Base-by-base conservation (phyloP, 2,888 invertebrate genomes). In the Atethmia centrago region DNA sequence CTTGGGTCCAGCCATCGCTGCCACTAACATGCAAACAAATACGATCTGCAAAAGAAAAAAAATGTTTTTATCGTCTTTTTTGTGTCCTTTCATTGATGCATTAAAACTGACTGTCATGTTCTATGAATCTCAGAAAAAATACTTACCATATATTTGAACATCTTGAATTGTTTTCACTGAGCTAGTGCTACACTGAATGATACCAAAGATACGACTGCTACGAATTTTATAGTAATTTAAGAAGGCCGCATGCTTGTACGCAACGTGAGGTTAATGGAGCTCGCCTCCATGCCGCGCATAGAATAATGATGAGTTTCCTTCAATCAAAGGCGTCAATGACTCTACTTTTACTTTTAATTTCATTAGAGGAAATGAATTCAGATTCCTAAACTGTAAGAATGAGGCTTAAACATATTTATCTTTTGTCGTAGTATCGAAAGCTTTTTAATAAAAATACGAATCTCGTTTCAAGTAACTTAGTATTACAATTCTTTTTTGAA, bases 71-170 rank as follows among this genome's bases (percentile, higher is more conserved):
- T 19, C 5, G 9, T 36, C 4, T 25, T n/a, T 49, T 28, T 19
- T 28, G 21, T n/a, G 28, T 19, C 1, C 12, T 47, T 31, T n/a
- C 12, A 42, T 16, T 47, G 0, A 21, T 36, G 19, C 66, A 14
- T 19, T 36, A 21, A 53, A 19, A 36, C 14, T 36, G 2, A 4
- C 12, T 5, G 3, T 21, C 19, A 47, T 5, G 5, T 51, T 19
- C 28, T 69, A n/a, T 19, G 9, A 42, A 16, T 28, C 19, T 51
- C 8, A 0, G 51, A 62, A n/a, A 31, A 19, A 42, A 25, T 62
- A 93, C 94, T 93, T 75, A 95, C 95, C 88, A 94, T 80, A 53
- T 70, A 90, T 88, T 95, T 95, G 90, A 94, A 94, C 95, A 95
- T 95, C 88, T 89, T 94, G 90, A 61, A 69, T 87, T 79, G 79